A percentile compares a stretch with the other conserved stretches of the same genome.
Evolutionary conservation across 1,140 invertebrate species (phyloP).

Genomic region (Mizuhopecten yessoensis): DNA sequence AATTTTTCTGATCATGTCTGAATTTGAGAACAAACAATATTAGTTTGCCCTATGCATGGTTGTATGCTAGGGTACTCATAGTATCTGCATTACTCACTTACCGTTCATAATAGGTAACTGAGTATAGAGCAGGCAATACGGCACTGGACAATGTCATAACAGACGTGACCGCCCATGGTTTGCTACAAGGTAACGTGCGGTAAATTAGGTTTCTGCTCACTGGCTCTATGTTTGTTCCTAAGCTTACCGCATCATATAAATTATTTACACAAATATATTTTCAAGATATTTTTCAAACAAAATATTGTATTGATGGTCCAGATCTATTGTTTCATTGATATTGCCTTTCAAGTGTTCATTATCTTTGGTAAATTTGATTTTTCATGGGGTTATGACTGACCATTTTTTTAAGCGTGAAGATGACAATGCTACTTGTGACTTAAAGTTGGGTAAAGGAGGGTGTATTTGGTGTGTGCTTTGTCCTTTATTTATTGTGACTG

Average conservation of each 20-base stretch:
- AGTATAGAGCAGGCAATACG: background rate
- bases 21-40: background rate
- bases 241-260: background rate
- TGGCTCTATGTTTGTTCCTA: background rate
- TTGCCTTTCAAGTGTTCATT: background rate
- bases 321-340: no score
- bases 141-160: background rate
- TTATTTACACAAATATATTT: no score
- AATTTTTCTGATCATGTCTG: background rate
- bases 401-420: background rate
- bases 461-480: background rate
- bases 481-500: slow-evolving; percentile 26
- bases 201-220: background rate
- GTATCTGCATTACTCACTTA: background rate
- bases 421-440: background rate
- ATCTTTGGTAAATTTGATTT: background rate
- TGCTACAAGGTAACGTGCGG: background rate
- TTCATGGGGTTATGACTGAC: background rate
- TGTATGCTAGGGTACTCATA: background rate
- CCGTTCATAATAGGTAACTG: no score
- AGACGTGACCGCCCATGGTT: background rate
- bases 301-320: no score
- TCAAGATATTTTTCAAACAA: no score
- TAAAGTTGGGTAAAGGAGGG: background rate
- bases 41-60: background rate